A percentile compares a stretch with the other conserved stretches of the same genome.
phyloP scores from a whole-genome alignment of 2,797 vertebrate genomes.

The Clarias laeviceps region DNA sequence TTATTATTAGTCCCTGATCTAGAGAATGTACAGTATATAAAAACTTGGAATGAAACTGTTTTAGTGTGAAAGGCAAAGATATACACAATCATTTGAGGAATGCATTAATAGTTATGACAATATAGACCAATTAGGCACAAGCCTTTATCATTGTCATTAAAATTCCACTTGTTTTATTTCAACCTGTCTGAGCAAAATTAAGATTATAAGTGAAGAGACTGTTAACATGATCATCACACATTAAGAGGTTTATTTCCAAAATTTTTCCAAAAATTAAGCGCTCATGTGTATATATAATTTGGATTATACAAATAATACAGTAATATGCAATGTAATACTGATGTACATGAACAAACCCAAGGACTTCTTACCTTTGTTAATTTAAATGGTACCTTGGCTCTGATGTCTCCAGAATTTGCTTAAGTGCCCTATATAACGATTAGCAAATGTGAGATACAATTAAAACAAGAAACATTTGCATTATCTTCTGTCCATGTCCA shows the following conservation, averaged over 20 bases:
- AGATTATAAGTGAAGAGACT: neutral
- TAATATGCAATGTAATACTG: neutral
- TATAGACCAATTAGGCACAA: neutral
- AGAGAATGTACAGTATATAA: no score
- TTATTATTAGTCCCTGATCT: no score
- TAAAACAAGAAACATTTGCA: neutral
- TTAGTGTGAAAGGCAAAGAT: neutral
- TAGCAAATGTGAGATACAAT: neutral
- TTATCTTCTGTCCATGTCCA: neutral
- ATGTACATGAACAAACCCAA: neutral
- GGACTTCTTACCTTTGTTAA: slow-evolving; percentile 6
- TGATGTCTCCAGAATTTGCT: neutral
- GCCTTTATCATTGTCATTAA: neutral
- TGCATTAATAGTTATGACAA: neutral
- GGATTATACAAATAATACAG: neutral
- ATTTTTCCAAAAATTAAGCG: neutral
- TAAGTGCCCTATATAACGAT: neutral
- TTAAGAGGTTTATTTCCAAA: neutral
- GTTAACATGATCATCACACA: neutral
- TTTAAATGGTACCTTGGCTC: neutral
- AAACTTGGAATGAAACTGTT: no score
- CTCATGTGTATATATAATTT: neutral
- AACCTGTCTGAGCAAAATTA: neutral
- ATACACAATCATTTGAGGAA: neutral
- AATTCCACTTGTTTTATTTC: neutral